A percentile compares a stretch with the other conserved stretches of the same genome.
These are phyloP conservation scores for Aselliscus stoliczkanus DNA, from an alignment of 2,797 vertebrate species.

Conservation along the genomic window DNA sequence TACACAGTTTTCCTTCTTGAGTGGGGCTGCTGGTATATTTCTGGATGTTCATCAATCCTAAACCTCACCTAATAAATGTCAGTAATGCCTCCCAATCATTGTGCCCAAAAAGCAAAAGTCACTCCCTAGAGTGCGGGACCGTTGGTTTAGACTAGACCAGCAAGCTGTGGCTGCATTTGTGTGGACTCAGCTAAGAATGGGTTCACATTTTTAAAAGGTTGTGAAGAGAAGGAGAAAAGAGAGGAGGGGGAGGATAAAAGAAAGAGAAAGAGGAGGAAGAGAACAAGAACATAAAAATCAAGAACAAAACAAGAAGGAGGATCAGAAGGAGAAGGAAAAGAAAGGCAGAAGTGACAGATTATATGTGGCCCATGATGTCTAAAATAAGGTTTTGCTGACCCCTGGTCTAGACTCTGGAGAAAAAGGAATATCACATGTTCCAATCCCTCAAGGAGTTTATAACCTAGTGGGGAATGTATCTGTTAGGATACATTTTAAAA, in stretches of 20 bases:
- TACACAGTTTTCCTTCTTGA: neutral
- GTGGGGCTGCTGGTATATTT: neutral
- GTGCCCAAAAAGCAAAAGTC: neutral
- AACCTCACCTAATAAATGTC: neutral
- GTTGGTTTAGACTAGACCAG: neutral
- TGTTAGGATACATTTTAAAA: neutral
- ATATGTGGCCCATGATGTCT: no score
- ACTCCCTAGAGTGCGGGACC: neutral
- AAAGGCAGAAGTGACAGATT: neutral
- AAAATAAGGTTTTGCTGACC: neutral
- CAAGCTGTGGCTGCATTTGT: neutral
- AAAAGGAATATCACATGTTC: neutral
- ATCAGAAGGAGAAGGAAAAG: neutral
- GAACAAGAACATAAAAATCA: neutral
- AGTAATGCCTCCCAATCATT: neutral
- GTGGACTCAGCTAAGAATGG: neutral
- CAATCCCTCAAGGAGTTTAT: neutral
- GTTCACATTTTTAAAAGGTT: neutral
- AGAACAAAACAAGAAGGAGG: neutral
- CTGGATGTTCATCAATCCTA: neutral
- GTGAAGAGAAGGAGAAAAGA: neutral
- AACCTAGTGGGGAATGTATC: neutral
- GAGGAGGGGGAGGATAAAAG: neutral
- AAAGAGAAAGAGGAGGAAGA: neutral
- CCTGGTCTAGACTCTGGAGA: neutral